A percentile compares a stretch with the other conserved stretches of the same genome.
Evolutionary conservation across 2,113 vertebrate genomes (phyloP).

Genomic region (Calyptomena viridis): DNA sequence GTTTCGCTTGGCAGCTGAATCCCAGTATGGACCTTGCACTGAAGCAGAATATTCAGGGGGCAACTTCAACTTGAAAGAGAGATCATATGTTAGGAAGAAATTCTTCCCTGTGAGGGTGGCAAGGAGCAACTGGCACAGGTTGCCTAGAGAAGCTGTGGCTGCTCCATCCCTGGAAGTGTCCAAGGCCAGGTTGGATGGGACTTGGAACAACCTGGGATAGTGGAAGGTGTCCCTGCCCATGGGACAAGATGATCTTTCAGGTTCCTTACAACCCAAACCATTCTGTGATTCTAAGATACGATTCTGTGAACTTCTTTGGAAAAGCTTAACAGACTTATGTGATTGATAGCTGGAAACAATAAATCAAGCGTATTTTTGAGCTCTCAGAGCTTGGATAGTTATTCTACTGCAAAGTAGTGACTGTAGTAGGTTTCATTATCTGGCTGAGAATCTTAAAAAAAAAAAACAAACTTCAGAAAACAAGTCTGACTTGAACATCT

Average conservation of each 20-base stretch:
- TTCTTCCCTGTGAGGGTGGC: not conserved
- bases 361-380: not conserved
- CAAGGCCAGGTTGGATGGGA: not conserved
- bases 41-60: not conserved
- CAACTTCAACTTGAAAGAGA: not conserved
- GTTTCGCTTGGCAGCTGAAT: not conserved
- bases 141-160: not conserved
- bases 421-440: not conserved
- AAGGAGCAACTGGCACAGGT: not conserved
- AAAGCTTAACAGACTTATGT: not conserved
- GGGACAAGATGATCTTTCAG: not conserved
- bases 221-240: not conserved
- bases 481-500: slow-evolving; percentile 65
- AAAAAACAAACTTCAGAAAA: not conserved
- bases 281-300: not conserved
- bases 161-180: not conserved
- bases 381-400: not conserved
- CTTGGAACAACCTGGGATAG: not conserved
- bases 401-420: not conserved
- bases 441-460: not conserved
- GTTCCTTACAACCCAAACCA: not conserved
- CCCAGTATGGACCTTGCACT: not conserved
- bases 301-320: not conserved
- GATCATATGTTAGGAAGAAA: not conserved
- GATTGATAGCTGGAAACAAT: not conserved